Base-by-base conservation (phyloP, 2,888 invertebrate genomes). In the Leptura quadrifasciata region DNA sequence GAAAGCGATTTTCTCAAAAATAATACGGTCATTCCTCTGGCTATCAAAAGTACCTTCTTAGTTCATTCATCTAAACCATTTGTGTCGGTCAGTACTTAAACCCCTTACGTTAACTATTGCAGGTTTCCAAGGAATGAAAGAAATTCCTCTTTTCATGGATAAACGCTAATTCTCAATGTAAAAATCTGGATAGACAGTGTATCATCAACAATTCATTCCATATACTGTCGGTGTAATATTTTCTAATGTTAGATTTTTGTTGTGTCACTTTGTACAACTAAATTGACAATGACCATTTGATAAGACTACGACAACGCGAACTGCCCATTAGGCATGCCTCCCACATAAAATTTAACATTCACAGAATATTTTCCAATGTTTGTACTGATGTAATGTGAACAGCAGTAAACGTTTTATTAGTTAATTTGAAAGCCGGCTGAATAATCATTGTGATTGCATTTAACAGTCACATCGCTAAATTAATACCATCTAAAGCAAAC, bases 401-500 rank as follows among this genome's bases (percentile, higher is more conserved):
- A 20, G 52, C 52, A 65, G 12, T 65, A 65, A 65, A 65, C 52
- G 24, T 52, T 67, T 67, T 67, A 67, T 67, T 67, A 67, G 67
- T 67, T 67, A 55, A 67, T 67, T 67, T 55, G 67, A 55, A 67
- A 55, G 2, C 27, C 31, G 17, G n/a, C 24, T 52, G 67, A 67
- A 67, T 52, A 55, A 52, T 54, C 24, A 67, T 54, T 52, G 21
- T 67, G 55, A 67, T n/a, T 52, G n/a, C 18, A 15, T 73, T 60
- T 65, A 67, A 60, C 63, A 63, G 58, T 24, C 67, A 69, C 75
- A 77, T 77, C 72, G 72, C 63, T 75, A 75, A 75, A 75, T 72
- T 73, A 77, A 75, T 75, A 69, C 75, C 68, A 67, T 67, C 73
- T 69, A 63, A 69, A 75, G 74, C 68, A 67, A 78, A 78, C 72